Base-by-base conservation (phyloP, 2,888 invertebrate genomes). In the Conistra vaccinii region DNA sequence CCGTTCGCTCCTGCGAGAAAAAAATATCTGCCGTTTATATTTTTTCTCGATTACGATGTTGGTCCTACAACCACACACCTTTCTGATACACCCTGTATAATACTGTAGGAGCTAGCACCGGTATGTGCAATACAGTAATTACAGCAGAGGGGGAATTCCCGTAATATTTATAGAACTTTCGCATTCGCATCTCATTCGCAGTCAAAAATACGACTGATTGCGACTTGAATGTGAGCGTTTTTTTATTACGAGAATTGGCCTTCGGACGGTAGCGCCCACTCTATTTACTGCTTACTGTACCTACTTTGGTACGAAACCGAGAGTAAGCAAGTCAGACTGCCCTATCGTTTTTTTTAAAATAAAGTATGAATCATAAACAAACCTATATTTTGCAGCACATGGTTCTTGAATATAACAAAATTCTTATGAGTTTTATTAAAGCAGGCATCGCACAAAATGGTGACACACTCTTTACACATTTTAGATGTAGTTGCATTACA, bases 351-450 rank as follows among this genome's bases (percentile, higher is more conserved):
- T 26, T 14, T 26, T 26, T 6, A 0, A 26, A 26, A 14, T 57
- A 9, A 57, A 23, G 35, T 35, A 17, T 2, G 9, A 10, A 62
- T 29, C 7, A 7, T 35, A 35, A 35, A 70, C 81, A 48, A 61
- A 93, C 93, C 93, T 75, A 95, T 94, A 71, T 91, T 90, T 78
- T 92, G 90, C 2, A 95, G 90, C 3, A 89, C 82, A 90, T 96
- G 96, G 78, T 91, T 94, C 88, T 94, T 93, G 81, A 96, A 96
- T 77, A 95, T 91, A n/a, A 94, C 88, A 85, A 95, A 96, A 76
- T 94, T 94, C 78, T 94, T 95, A 82, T 96, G 96, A 10, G 93
- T 91, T 88, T 94, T 95, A 73, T 91, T 93, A 75, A 96, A 96
- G 84, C 96, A 96, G 42, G 84, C 76, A 3, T 94, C 93, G 87